Percentiles rank a stretch among this genome's conserved stretches.
Conservation (phyloP, 2,113 vertebrate genomes). For the Sylvilagus bachmani region DNA sequence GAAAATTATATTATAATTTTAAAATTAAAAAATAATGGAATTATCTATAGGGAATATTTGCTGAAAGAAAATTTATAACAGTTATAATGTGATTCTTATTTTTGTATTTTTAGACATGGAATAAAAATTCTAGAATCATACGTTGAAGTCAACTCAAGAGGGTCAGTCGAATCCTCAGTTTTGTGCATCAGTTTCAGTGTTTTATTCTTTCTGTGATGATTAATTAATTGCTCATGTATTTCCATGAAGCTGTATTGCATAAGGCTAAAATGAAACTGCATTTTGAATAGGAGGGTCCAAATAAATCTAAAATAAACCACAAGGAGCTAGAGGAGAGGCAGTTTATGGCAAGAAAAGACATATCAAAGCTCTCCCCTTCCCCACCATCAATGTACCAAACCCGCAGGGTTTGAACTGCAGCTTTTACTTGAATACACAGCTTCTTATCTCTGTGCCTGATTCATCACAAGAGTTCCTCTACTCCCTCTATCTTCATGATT, state of each 20-base stretch:
- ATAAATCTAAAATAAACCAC: neutral
- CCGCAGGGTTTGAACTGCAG: neutral
- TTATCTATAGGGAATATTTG: neutral
- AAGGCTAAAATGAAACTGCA: no score
- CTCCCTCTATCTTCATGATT: neutral
- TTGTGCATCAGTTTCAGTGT: no score
- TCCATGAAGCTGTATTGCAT: no score
- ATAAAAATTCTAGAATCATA: neutral
- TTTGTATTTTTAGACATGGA: neutral
- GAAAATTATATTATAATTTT: neutral
- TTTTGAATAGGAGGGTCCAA: neutral
- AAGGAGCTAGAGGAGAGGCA: neutral
- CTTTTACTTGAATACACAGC: neutral
- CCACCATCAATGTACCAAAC: accelerated
- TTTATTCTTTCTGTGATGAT: no score
- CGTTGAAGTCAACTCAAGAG: neutral
- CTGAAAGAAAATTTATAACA: neutral
- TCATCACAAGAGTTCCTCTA: neutral
- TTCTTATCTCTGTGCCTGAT: neutral
- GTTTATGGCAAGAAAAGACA: neutral
- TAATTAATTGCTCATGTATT: no score
- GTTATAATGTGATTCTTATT: neutral
- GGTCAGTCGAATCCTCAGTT: no score
- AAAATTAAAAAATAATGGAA: neutral
- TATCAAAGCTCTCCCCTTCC: neutral